phyloP scores from a whole-genome alignment of 2,888 invertebrate species.

The Congeria kusceri region DNA sequence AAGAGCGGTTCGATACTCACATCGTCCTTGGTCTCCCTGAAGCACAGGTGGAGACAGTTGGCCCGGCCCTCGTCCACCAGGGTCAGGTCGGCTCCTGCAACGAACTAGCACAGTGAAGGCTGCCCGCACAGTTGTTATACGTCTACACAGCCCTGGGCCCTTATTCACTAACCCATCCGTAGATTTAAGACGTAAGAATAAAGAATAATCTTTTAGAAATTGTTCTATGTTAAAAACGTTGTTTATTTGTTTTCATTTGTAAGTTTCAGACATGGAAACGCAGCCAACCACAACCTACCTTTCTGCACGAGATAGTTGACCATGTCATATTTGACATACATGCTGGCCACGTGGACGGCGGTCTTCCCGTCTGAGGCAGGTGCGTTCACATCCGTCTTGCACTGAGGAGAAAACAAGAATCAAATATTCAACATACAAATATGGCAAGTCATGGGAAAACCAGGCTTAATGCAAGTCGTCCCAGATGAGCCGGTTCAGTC shows the following conservation, averaged over 20 bases:
- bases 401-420: constrained; percentile 11
- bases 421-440: background rate
- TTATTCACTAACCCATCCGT: too few species aligned
- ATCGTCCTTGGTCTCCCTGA: background rate
- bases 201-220: too few species aligned
- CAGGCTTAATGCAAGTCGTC: too few species aligned
- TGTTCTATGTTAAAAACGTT: too few species aligned
- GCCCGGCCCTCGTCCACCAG: background rate
- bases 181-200: too few species aligned
- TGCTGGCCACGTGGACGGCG: constrained; percentile 92
- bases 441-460: too few species aligned
- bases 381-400: constrained; percentile 21
- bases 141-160: too few species aligned
- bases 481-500: too few species aligned
- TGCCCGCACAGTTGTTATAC: too few species aligned
- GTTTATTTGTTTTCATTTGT: too few species aligned
- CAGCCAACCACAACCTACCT: constrained; percentile 9
- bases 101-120: too few species aligned
- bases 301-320: constrained; percentile 88
- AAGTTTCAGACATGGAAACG: too few species aligned
- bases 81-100: constrained; percentile 31
- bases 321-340: constrained; percentile 91
- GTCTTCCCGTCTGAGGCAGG: constrained; percentile 85
- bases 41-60: constrained; percentile 38
- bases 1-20: background rate